Conservation (phyloP, 2,888 invertebrate genomes). For the Nymphalis polychloros region DNA sequence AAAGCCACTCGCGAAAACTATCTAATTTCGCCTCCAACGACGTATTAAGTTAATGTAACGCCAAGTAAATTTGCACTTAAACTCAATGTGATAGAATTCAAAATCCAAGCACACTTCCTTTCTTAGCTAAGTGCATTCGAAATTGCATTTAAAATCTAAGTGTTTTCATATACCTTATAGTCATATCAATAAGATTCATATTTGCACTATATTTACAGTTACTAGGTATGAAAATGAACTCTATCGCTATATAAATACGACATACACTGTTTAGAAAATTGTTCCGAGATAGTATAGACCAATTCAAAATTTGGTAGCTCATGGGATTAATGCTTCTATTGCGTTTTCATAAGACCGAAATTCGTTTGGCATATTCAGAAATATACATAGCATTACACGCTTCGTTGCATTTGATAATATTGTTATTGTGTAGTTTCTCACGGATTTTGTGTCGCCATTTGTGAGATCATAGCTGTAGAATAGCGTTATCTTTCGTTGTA, state of each 20-base stretch:
- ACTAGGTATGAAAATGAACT: not conserved
- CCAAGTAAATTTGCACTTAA: slow-evolving; percentile 31
- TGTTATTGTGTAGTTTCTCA: slow-evolving; percentile 57
- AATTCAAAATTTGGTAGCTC: slow-evolving; percentile 5
- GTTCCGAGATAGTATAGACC: slow-evolving; percentile 11
- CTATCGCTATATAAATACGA: slow-evolving; percentile 21
- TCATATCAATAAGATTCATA: slow-evolving; percentile 19
- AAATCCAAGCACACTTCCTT: slow-evolving; percentile 28
- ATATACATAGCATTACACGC: slow-evolving; percentile 45
- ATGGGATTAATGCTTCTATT: slow-evolving; percentile 27
- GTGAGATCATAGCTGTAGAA: slow-evolving; percentile 23
- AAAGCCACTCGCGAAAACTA: slow-evolving; percentile 13
- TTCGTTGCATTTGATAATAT: slow-evolving; percentile 50
- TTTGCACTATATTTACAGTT: not conserved
- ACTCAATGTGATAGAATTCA: slow-evolving; percentile 34
- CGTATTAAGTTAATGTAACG: not conserved
- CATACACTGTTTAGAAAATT: slow-evolving; percentile 22
- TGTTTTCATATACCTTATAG: slow-evolving; percentile 10
- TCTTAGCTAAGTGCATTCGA: slow-evolving; percentile 11
- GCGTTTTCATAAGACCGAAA: not conserved
- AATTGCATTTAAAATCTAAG: slow-evolving; percentile 27
- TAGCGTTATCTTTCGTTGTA: not conserved
- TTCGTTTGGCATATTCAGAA: slow-evolving; percentile 5
- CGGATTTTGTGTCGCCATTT: slow-evolving; percentile 47
- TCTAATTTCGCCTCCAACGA: slow-evolving; percentile 13